Base-by-base conservation (phyloP, 2,888 invertebrate genomes). In the Brachylomia viminalis region DNA sequence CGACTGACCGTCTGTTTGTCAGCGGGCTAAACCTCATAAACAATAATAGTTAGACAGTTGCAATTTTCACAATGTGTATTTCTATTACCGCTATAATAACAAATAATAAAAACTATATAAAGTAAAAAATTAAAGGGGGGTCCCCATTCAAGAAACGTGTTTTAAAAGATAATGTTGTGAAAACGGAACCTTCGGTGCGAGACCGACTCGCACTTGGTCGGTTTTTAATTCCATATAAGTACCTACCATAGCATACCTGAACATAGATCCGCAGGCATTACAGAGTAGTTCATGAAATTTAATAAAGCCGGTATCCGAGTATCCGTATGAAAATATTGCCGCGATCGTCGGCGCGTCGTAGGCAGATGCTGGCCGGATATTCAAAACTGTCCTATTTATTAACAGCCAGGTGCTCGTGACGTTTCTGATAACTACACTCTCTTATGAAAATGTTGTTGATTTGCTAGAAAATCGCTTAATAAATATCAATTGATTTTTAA, bases 371-470 rank as follows among this genome's bases (percentile, higher is more conserved):
- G 81, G 73, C 65, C 88, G 90, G 88, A 89, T 91, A 91, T 91
- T 89, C 91, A 88, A 89, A 90, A 87, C 88, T 90, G 90, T 88
- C 87, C 86, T 71, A 80, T 87, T 88, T 90, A 90, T 90, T 91
- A 91, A 87, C 84, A 79, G 75, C 80, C 91, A 91, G 90, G 91
- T 92, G 92, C 76, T 61, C 56, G 81, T 85, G 90, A 91, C 89
- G 73, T 80, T 73, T 75, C 73, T 84, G 86, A 84, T 87, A 88
- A 83, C 75, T 84, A 84, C 72, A 82, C 69, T 76, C 76, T 67
- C 83, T 84, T 84, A 84, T 79, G 86, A 84, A 84, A 86, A 79
- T 74, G 56, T 74, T 72, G 38, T 72, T 72, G 85, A 83, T 81
- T 81, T 82, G 61, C 54, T 66, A 17, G 15, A 30, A 38, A 10